phyloP scores from a whole-genome alignment of 2,797 vertebrate species.

The Myotis findleyi region DNA sequence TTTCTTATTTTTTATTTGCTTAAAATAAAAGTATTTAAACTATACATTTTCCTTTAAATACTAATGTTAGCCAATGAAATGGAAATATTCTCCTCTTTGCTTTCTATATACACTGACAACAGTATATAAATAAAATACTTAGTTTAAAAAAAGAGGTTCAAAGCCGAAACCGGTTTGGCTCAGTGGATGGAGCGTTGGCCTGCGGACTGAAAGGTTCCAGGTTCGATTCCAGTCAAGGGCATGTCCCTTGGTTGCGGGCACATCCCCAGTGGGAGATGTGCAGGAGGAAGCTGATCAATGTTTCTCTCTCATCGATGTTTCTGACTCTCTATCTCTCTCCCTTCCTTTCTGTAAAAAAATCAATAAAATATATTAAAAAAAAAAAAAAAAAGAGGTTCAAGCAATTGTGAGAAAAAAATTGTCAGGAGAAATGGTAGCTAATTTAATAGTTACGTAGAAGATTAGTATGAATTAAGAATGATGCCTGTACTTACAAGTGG shows the following conservation, averaged over 20 bases:
- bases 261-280: too few relatives aligned
- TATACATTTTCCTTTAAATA: background rate
- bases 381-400: background rate
- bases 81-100: background rate
- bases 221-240: too few relatives aligned
- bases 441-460: background rate
- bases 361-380: too few relatives aligned
- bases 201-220: too few relatives aligned
- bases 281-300: too few relatives aligned
- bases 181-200: too few relatives aligned
- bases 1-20: slow-evolving; percentile 9
- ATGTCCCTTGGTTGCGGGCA: too few relatives aligned
- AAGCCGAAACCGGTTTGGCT: too few relatives aligned
- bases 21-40: slow-evolving; percentile 1
- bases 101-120: slow-evolving; percentile 72
- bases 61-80: background rate
- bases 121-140: slow-evolving; percentile 85
- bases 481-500: background rate
- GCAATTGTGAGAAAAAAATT: background rate
- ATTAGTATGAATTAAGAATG: background rate
- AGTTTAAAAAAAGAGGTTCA: slow-evolving; percentile 38
- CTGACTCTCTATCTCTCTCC: too few relatives aligned
- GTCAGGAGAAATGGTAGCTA: background rate
- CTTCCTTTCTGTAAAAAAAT: too few relatives aligned
- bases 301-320: too few relatives aligned